A percentile compares a stretch with the other conserved stretches of the same genome.
Evolutionary conservation across 2,888 invertebrate species (phyloP).

Genomic region (Cataglyphis livida): DNA sequence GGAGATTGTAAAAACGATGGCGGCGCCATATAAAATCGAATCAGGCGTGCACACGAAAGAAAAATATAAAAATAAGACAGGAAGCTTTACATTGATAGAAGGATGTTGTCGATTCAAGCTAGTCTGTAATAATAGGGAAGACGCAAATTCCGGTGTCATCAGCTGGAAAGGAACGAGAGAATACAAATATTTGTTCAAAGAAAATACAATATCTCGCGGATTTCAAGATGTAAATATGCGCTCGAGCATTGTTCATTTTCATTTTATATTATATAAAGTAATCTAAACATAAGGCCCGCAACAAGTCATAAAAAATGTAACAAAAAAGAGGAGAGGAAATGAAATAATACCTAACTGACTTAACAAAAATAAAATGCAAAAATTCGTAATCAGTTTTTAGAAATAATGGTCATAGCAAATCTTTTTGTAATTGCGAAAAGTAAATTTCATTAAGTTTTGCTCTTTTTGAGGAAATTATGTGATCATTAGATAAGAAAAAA

Average conservation of each 20-base stretch:
- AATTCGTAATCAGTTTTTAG: constrained; percentile 3
- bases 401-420: background rate
- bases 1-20: constrained; percentile 27
- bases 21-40: constrained; percentile 22
- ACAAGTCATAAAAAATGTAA: background rate
- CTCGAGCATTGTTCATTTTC: constrained; percentile 22
- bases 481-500: background rate
- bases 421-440: background rate
- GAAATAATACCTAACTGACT: background rate
- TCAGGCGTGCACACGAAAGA: constrained; percentile 14
- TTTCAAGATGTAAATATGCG: constrained; percentile 39
- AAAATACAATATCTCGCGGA: constrained; percentile 31
- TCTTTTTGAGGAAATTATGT: background rate
- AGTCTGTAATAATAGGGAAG: constrained; percentile 30
- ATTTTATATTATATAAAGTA: constrained; percentile 35
- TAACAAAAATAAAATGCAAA: constrained; percentile 1
- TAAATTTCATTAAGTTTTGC: background rate
- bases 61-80: constrained; percentile 22
- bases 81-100: constrained; percentile 13
- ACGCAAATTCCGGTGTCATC: constrained; percentile 11
- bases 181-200: constrained; percentile 10
- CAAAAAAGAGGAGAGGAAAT: background rate
- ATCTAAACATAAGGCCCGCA: background rate
- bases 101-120: constrained; percentile 5
- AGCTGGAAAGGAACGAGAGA: constrained; percentile 21